These are phyloP conservation scores for Gyrodactylus bullatarudis DNA, from an alignment of 1,140 invertebrate genomes.

Conservation along the genomic window DNA sequence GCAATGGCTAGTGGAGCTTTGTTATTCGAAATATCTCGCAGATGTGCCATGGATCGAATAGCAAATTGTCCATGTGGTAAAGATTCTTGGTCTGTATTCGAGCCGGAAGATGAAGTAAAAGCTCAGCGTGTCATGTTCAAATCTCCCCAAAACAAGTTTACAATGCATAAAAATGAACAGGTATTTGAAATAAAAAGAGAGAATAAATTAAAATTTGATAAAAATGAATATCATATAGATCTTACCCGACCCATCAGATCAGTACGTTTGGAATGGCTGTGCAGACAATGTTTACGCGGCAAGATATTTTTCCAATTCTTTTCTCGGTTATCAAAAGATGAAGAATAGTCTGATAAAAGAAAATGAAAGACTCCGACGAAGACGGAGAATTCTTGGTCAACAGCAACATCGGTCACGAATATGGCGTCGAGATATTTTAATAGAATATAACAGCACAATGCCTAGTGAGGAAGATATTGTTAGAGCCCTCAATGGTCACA, in stretches of 20 bases:
- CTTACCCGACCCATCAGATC: background rate
- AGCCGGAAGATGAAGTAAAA: too few species aligned
- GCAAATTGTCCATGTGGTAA: conserved; percentile 1
- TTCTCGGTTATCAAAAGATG: background rate
- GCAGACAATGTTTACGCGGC: background rate
- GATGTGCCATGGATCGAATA: background rate
- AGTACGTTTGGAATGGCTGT: background rate
- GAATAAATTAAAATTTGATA: too few species aligned
- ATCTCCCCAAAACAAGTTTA: too few species aligned
- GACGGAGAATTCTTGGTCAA: background rate
- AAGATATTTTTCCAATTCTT: background rate
- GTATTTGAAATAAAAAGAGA: too few species aligned
- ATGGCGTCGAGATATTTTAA: background rate
- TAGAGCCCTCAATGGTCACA: background rate
- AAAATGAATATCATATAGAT: too few species aligned
- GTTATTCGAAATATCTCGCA: conserved; percentile 1
- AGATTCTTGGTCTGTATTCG: background rate
- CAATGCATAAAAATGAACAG: too few species aligned
- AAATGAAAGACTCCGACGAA: background rate
- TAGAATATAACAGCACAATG: background rate
- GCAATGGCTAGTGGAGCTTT: background rate
- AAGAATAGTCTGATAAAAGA: background rate
- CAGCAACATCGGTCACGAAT: background rate
- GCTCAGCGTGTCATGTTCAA: too few species aligned
- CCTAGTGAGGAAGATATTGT: background rate